These are phyloP conservation scores for Zeugodacus cucurbitae DNA, from an alignment of 1,140 invertebrate species.

Conservation along the genomic window DNA sequence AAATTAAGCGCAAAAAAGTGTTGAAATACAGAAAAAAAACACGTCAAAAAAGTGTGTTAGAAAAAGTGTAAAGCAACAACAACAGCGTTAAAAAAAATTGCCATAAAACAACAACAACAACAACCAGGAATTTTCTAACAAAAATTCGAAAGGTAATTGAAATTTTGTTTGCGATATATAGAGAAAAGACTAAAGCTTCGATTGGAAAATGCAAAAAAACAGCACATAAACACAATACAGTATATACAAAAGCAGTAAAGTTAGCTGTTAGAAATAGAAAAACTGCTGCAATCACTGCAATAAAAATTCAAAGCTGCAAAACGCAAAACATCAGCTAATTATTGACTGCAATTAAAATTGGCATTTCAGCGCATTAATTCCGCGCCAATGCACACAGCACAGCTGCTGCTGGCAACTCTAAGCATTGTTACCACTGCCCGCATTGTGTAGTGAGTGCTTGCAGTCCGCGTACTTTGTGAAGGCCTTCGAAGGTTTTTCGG, in stretches of 20 bases:
- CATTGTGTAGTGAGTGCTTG: not conserved
- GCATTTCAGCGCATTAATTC: slow-evolving; percentile 16
- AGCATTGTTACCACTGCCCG: not conserved
- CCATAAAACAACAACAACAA: no score
- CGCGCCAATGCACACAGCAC: slow-evolving; percentile 28
- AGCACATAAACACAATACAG: not conserved
- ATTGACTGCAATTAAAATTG: slow-evolving; percentile 32
- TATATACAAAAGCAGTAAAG: not conserved
- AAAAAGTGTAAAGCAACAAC: not conserved
- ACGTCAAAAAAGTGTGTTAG: not conserved
- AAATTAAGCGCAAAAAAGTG: not conserved
- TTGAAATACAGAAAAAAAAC: no score
- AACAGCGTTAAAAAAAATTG: no score
- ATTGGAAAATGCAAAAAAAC: not conserved
- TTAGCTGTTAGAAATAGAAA: not conserved
- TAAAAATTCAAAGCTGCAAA: slow-evolving; percentile 13
- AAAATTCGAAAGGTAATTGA: not conserved
- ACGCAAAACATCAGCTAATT: slow-evolving; percentile 15
- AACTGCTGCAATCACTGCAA: not conserved
- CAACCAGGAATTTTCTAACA: no score
- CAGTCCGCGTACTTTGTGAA: not conserved
- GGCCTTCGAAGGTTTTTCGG: slow-evolving; percentile 7
- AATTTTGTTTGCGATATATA: not conserved
- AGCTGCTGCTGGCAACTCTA: slow-evolving; percentile 18
- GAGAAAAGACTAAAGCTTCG: not conserved